These are phyloP conservation scores for Forficula auricularia DNA, from an alignment of 1,140 invertebrate genomes.

Conservation along the genomic window DNA sequence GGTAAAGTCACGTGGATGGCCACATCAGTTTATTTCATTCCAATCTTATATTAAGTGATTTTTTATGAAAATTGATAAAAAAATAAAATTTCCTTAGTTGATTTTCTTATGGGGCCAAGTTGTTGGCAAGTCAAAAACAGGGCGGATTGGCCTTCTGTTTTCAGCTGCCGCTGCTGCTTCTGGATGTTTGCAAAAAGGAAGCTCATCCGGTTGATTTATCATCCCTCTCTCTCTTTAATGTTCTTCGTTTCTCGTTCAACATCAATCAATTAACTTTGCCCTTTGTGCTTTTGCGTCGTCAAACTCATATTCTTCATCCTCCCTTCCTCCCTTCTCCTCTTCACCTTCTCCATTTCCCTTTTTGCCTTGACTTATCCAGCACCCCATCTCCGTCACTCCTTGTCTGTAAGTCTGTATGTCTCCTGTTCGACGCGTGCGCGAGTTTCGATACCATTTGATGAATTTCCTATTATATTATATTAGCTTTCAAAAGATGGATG, in stretches of 20 bases:
- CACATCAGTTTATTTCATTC: too few relatives aligned
- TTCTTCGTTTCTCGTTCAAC: background rate
- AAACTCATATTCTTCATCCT: background rate
- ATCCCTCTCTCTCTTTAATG: background rate
- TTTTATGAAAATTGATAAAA: too few relatives aligned
- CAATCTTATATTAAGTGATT: too few relatives aligned
- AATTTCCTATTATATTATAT: background rate
- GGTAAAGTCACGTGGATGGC: too few relatives aligned
- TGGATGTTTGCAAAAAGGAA: background rate
- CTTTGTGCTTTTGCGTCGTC: background rate
- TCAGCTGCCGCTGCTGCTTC: too few relatives aligned
- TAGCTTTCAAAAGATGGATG: constrained; percentile 1
- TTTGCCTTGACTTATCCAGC: too few relatives aligned
- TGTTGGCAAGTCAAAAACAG: too few relatives aligned
- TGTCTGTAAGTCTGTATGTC: background rate
- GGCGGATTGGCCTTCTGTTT: too few relatives aligned
- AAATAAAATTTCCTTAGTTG: too few relatives aligned
- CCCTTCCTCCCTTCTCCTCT: background rate
- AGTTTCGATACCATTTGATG: background rate
- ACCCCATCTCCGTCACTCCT: background rate
- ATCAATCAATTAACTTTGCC: background rate
- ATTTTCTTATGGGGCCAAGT: too few relatives aligned
- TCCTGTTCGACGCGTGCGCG: background rate
- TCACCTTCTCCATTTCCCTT: background rate
- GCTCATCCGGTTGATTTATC: background rate